Evolutionary conservation across 2,113 vertebrate species (phyloP).

Genomic region (Pleuronectes platessa): DNA sequence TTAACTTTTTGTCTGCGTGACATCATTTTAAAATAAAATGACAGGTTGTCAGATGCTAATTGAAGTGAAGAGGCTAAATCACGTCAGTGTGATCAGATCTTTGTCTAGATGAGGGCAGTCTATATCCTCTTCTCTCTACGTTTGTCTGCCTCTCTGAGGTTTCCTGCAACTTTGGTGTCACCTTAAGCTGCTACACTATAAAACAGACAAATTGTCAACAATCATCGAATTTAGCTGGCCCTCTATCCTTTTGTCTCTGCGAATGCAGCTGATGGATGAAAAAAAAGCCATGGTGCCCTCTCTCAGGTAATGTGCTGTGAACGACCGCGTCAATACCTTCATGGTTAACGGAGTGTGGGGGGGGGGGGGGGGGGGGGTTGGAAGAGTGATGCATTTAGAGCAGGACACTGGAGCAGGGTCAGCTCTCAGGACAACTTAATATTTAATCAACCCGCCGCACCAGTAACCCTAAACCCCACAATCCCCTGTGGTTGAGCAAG

Average conservation of each 20-base stretch:
- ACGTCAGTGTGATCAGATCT: too few species aligned
- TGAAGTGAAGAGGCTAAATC: too few species aligned
- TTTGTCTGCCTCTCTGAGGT: slow-evolving; percentile 26
- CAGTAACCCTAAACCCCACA: slow-evolving; percentile 67
- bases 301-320: slow-evolving; percentile 54
- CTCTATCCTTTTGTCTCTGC: slow-evolving; percentile 53
- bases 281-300: slow-evolving; percentile 30
- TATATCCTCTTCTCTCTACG: background rate
- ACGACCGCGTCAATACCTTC: slow-evolving; percentile 51
- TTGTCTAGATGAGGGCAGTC: background rate
- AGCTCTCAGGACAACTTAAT: slow-evolving; percentile 72
- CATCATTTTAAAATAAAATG: too few species aligned
- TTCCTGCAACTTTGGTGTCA: slow-evolving; percentile 43
- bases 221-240: slow-evolving; percentile 63
- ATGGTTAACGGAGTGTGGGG: slow-evolving; percentile 32
- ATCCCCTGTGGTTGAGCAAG: slow-evolving; percentile 45
- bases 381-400: slow-evolving; percentile 30
- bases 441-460: slow-evolving; percentile 70
- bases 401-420: slow-evolving; percentile 56
- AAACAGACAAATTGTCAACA: slow-evolving; percentile 39
- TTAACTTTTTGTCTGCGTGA: too few species aligned
- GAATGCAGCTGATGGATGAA: slow-evolving; percentile 70
- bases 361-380: background rate
- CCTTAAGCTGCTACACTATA: slow-evolving; percentile 49
- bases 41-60: too few species aligned